Evolutionary conservation across 1,140 invertebrate genomes (phyloP).

Genomic region (Achroia grisella): DNA sequence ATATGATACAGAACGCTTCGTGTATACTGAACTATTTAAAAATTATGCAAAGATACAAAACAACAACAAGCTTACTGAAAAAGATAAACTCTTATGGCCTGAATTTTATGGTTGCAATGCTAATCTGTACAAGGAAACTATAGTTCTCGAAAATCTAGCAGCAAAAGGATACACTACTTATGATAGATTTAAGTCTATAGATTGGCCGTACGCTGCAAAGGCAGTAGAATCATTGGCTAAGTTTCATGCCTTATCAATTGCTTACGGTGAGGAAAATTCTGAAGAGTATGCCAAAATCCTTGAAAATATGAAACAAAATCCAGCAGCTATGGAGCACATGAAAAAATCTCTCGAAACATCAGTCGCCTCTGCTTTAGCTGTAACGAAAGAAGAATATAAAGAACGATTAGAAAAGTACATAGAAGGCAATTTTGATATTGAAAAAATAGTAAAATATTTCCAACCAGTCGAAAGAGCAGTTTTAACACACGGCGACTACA

Average conservation of each 20-base stretch:
- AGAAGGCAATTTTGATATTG: neutral
- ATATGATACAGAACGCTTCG: conserved; percentile 31
- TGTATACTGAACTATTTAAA: conserved; percentile 30
- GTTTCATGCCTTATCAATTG: conserved; percentile 21
- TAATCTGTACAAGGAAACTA: conserved; percentile 5
- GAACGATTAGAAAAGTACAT: conserved; percentile 4
- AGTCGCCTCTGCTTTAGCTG: neutral
- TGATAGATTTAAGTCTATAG: conserved; percentile 10
- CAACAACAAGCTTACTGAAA: conserved; percentile 16
- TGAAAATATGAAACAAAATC: neutral
- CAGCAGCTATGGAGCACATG: neutral
- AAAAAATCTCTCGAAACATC: neutral
- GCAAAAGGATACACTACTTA: conserved; percentile 8
- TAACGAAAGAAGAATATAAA: conserved; percentile 2
- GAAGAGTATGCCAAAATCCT: conserved; percentile 7
- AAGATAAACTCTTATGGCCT: conserved; percentile 17
- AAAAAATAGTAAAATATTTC: conserved; percentile 1
- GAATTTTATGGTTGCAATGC: conserved; percentile 12
- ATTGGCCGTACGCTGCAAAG: conserved; percentile 16
- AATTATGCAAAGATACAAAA: conserved; percentile 31
- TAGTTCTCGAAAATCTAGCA: conserved; percentile 19
- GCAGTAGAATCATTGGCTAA: conserved; percentile 16
- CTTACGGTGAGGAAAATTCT: conserved; percentile 9
- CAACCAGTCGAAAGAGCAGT: neutral
- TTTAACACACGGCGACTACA: conserved; percentile 18